Evolutionary conservation across 2,797 vertebrate species (phyloP).

Genomic region (Cynodonichthys magdalenae): DNA sequence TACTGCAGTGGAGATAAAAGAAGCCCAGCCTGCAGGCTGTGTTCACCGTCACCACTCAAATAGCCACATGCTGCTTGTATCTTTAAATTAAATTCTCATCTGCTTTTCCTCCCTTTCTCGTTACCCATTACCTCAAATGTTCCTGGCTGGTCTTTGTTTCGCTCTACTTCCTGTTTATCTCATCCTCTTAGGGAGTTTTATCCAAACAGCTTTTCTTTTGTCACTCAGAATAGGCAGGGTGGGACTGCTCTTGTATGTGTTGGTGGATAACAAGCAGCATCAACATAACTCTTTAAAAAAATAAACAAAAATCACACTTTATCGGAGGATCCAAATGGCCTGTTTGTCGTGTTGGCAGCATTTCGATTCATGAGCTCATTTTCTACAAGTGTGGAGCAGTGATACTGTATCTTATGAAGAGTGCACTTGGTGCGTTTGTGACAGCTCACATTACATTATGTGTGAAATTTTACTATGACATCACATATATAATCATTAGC

Average conservation of each 20-base stretch:
- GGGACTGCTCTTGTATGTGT: slow-evolving; percentile 45
- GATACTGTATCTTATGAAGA: slow-evolving; percentile 13
- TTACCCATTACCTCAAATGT: slow-evolving; percentile 53
- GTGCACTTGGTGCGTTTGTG: slow-evolving; percentile 47
- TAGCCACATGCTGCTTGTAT: slow-evolving; percentile 44
- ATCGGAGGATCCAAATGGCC: slow-evolving; percentile 70
- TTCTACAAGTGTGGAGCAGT: slow-evolving; percentile 39
- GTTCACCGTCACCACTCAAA: slow-evolving; percentile 49
- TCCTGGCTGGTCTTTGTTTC: slow-evolving; percentile 24
- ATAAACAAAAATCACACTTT: slow-evolving; percentile 30
- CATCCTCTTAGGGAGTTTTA: slow-evolving; percentile 22
- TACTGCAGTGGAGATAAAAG: slow-evolving; percentile 56
- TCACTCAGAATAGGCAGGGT: slow-evolving; percentile 27
- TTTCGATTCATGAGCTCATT: slow-evolving; percentile 57
- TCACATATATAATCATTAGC: slow-evolving; percentile 61
- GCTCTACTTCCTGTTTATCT: slow-evolving; percentile 28
- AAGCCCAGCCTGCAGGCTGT: slow-evolving; percentile 25
- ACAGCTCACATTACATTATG: slow-evolving; percentile 52
- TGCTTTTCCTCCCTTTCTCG: slow-evolving; percentile 28
- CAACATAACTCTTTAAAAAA: slow-evolving; percentile 19
- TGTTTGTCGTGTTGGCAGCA: slow-evolving; percentile 36
- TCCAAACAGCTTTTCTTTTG: slow-evolving; percentile 4
- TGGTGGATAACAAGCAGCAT: slow-evolving; percentile 50
- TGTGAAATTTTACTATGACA: slow-evolving; percentile 57
- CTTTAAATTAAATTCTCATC: slow-evolving; percentile 52